Conservation (phyloP, 2,888 invertebrate species). For the Leptopilina drosophilae region DNA sequence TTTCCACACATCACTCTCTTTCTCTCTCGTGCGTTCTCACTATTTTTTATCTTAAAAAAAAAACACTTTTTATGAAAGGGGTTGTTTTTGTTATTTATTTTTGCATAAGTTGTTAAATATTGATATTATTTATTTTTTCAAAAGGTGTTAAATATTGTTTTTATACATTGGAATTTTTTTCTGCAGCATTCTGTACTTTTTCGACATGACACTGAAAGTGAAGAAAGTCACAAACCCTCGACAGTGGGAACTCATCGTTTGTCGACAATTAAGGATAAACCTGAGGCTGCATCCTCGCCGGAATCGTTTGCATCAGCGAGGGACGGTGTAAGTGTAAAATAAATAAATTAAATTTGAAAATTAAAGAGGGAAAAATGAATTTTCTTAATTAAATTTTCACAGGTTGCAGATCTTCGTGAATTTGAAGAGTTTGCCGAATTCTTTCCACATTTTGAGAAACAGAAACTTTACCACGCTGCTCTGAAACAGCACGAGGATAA, state of each 20-base stretch:
- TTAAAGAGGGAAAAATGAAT: not conserved
- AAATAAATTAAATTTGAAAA: constrained; percentile 4
- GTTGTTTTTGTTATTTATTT: not conserved
- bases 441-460: constrained; percentile 87
- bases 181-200: constrained; percentile 90
- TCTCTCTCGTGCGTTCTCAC: not conserved
- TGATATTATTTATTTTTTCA: not conserved
- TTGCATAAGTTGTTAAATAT: no score
- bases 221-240: constrained; percentile 77
- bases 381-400: constrained; percentile 47
- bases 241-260: constrained; percentile 75
- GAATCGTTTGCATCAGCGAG: constrained; percentile 98
- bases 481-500: constrained; percentile 88
- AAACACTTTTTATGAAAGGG: no score
- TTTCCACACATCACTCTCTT: constrained; percentile 45
- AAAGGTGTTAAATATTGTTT: no score
- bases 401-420: constrained; percentile 92
- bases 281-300: constrained; percentile 86
- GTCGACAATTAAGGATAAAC: constrained; percentile 75
- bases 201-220: constrained; percentile 85
- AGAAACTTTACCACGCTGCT: constrained; percentile 91
- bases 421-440: constrained; percentile 91
- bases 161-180: no score
- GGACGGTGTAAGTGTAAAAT: constrained; percentile 83
- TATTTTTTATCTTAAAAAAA: not conserved